Evolutionary conservation across 2,113 vertebrate species (phyloP).

Genomic region (Odobenus rosmarus): DNA sequence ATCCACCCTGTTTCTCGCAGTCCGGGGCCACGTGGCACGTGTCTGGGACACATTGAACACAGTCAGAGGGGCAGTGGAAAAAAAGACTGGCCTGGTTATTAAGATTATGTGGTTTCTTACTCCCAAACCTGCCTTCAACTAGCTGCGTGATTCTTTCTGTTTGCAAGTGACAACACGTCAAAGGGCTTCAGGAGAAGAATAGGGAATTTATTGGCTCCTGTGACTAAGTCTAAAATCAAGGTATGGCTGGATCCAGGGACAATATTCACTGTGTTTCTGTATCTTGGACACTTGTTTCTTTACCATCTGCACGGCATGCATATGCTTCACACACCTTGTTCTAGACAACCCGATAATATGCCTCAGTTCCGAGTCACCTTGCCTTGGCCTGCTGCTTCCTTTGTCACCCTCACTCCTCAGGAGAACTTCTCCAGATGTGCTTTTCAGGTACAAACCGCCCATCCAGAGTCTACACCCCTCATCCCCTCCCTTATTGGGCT

Average conservation of each 20-base stretch:
- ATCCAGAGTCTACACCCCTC: background rate
- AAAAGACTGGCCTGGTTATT: background rate
- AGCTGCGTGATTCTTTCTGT: background rate
- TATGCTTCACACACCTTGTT: background rate
- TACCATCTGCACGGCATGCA: background rate
- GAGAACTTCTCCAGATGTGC: background rate
- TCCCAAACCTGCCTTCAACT: background rate
- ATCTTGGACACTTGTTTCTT: background rate
- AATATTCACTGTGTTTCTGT: background rate
- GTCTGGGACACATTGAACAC: background rate
- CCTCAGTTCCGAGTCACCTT: background rate
- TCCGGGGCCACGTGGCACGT: background rate
- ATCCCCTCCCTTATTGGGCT: background rate
- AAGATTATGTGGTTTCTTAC: background rate
- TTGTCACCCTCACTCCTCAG: background rate
- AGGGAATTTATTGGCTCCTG: background rate
- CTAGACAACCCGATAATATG: fast-evolving
- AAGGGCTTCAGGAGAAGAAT: background rate
- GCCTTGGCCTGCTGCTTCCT: background rate
- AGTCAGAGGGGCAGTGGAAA: background rate
- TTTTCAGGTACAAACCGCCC: background rate
- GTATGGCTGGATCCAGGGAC: background rate
- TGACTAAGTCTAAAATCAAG: background rate
- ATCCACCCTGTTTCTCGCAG: background rate
- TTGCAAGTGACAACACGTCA: background rate